phyloP scores from a whole-genome alignment of 2,888 invertebrate genomes.

The Cyclophora punctaria region DNA sequence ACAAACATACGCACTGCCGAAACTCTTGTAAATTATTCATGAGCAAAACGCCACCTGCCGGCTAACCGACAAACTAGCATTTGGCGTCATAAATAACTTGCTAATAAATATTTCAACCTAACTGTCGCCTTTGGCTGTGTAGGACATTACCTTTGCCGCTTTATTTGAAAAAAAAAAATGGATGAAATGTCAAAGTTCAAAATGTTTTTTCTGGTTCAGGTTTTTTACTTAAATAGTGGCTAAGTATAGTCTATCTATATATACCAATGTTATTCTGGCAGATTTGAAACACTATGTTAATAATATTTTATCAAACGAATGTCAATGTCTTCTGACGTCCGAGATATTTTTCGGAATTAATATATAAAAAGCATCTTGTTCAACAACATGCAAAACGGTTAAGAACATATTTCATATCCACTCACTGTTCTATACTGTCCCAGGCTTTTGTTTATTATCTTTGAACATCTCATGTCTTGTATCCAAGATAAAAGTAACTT shows the following conservation, averaged over 20 bases:
- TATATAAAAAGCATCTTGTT: too few relatives aligned
- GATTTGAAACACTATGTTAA: too few relatives aligned
- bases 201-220: too few relatives aligned
- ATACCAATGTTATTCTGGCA: too few relatives aligned
- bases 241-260: too few relatives aligned
- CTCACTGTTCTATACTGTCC: too few relatives aligned
- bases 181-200: too few relatives aligned
- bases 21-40: conserved; percentile 43
- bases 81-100: conserved; percentile 30
- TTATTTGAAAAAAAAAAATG: neutral
- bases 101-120: conserved; percentile 29
- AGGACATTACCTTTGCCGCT: conserved; percentile 10
- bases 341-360: too few relatives aligned
- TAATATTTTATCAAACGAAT: too few relatives aligned
- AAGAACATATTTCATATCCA: conserved; percentile 14
- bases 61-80: conserved; percentile 47
- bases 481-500: conserved; percentile 13
- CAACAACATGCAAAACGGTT: conserved; percentile 16
- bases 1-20: conserved; percentile 25
- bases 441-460: conserved; percentile 12
- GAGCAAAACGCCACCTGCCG: conserved; percentile 46
- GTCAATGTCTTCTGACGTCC: too few relatives aligned
- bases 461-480: conserved; percentile 10
- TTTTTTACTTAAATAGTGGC: too few relatives aligned
- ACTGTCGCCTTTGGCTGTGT: conserved; percentile 7